Evolutionary conservation across 2,797 vertebrate species (phyloP).

Genomic region (Sebastes glaucus): DNA sequence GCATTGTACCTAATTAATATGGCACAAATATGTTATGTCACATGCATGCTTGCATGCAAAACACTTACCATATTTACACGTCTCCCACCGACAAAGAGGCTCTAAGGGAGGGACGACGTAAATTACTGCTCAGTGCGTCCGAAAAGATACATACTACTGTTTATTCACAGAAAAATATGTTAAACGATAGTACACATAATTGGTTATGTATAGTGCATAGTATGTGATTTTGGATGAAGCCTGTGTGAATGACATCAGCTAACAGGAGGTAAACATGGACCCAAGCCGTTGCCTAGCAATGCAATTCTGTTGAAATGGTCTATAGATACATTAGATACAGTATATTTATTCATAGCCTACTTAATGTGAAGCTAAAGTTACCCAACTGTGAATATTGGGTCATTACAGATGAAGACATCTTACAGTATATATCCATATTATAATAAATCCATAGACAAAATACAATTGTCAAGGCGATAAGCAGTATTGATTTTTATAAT

Average conservation of each 20-base stretch:
- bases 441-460: not conserved
- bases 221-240: too few relatives aligned
- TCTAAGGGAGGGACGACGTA: too few relatives aligned
- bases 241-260: not conserved
- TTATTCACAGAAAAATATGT: too few relatives aligned
- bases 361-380: not conserved
- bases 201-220: too few relatives aligned
- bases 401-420: not conserved
- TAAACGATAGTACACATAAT: too few relatives aligned
- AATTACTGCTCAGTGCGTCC: too few relatives aligned
- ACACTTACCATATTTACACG: not conserved
- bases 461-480: not conserved
- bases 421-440: not conserved
- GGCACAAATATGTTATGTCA: not conserved
- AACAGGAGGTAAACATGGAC: not conserved
- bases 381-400: not conserved
- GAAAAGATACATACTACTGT: too few relatives aligned
- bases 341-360: not conserved
- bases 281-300: not conserved
- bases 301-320: not conserved
- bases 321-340: not conserved
- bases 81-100: too few relatives aligned
- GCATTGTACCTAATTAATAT: not conserved
- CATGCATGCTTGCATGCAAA: not conserved
- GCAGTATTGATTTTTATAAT: conserved; percentile 3